Evolutionary conservation across 2,113 vertebrate genomes (phyloP).

Genomic region (Limanda limanda): DNA sequence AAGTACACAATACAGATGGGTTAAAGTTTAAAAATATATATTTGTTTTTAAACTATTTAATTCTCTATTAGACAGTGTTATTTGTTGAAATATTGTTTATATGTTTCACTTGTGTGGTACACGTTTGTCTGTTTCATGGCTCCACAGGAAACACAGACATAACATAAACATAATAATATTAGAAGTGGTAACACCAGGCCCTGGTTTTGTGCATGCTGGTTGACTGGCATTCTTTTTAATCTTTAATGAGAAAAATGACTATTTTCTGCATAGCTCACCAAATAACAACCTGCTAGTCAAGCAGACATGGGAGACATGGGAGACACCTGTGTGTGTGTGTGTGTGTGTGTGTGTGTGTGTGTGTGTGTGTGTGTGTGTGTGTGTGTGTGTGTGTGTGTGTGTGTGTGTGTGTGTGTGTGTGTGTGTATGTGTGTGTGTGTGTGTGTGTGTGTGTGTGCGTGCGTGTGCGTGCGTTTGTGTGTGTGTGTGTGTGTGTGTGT

Average conservation of each 20-base stretch:
- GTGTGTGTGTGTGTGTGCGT: too few species aligned
- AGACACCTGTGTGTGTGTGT: too few species aligned
- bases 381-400: too few species aligned
- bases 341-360: too few species aligned
- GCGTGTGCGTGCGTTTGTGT: too few species aligned
- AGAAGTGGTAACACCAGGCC: background rate
- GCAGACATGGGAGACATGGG: too few species aligned
- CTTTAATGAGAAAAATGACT: background rate
- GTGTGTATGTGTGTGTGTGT: too few species aligned
- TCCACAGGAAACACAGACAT: background rate
- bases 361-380: too few species aligned
- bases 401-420: too few species aligned
- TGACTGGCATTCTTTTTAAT: background rate
- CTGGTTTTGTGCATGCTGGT: background rate
- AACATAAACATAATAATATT: background rate
- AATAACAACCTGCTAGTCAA: too few species aligned
- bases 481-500: too few species aligned
- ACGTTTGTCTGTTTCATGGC: background rate
- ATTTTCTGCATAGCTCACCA: background rate
- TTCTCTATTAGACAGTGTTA: background rate
- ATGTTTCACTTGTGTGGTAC: background rate
- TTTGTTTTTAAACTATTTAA: background rate
- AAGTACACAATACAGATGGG: background rate
- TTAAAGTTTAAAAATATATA: background rate
- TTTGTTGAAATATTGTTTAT: background rate